phyloP scores from a whole-genome alignment of 2,113 vertebrate genomes.

The Nibea albiflora region DNA sequence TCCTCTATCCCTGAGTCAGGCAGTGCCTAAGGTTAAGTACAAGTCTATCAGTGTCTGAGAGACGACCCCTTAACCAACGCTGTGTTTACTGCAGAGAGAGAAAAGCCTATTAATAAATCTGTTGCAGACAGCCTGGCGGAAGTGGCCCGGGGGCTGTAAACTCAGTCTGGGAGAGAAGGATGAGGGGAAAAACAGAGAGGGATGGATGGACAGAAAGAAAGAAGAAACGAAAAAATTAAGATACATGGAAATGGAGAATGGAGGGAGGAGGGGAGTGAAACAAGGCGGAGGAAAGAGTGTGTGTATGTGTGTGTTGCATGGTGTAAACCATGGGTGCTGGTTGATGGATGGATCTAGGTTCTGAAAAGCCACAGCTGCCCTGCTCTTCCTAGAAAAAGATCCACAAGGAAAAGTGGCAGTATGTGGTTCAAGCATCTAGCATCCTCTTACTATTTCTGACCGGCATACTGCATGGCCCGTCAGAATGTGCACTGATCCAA shows the following conservation, averaged over 20 bases:
- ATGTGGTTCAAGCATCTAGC: slow-evolving; percentile 82
- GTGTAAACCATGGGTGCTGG: slow-evolving; percentile 69
- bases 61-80: slow-evolving; percentile 61
- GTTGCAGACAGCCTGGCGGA: slow-evolving; percentile 75
- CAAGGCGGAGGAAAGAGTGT: not conserved
- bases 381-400: slow-evolving; percentile 77
- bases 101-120: slow-evolving; percentile 80
- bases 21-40: slow-evolving; percentile 61
- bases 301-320: slow-evolving; percentile 63
- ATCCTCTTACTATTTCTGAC: slow-evolving; percentile 82
- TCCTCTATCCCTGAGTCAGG: slow-evolving; percentile 37
- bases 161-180: slow-evolving; percentile 64
- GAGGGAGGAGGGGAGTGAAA: slow-evolving; percentile 12
- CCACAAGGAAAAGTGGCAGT: slow-evolving; percentile 72
- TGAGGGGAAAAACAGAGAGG: slow-evolving; percentile 53
- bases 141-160: slow-evolving; percentile 76
- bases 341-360: slow-evolving; percentile 78
- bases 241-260: slow-evolving; percentile 48
- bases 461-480: slow-evolving; percentile 71
- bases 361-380: slow-evolving; percentile 80
- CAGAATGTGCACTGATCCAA: slow-evolving; percentile 70
- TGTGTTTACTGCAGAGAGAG: slow-evolving; percentile 75
- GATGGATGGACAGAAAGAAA: slow-evolving; percentile 17
- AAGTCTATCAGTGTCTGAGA: slow-evolving; percentile 71
- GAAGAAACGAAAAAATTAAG: slow-evolving; percentile 36